phyloP scores from a whole-genome alignment of 1,140 invertebrate genomes.

The Hyposmocoma kahamanoa region DNA sequence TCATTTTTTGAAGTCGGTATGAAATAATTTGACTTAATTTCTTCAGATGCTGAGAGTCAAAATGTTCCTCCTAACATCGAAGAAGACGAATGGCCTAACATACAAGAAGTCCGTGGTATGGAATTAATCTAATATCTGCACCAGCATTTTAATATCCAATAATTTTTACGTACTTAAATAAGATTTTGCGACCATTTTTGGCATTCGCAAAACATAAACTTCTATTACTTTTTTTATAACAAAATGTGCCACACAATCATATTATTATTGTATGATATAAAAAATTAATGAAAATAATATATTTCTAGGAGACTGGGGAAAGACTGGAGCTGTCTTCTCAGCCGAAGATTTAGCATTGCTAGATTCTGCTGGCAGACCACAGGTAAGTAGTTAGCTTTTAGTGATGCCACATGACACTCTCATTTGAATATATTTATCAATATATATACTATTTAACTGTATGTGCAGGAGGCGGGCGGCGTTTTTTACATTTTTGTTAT shows the following conservation, averaged over 20 bases:
- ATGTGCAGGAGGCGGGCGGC: too few species aligned
- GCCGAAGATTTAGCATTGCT: conserved; percentile 58
- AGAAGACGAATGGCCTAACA: conserved; percentile 60
- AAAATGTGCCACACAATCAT: too few species aligned
- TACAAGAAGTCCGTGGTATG: conserved; percentile 58
- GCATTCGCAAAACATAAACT: too few species aligned
- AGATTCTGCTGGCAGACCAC: conserved; percentile 45
- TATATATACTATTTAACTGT: too few species aligned
- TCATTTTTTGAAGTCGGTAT: too few species aligned
- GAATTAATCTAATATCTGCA: not conserved
- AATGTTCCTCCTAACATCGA: conserved; percentile 26
- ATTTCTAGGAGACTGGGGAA: conserved; percentile 50
- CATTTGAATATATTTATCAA: too few species aligned
- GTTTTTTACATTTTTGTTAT: too few species aligned
- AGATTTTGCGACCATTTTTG: too few species aligned
- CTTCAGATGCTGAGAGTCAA: conserved; percentile 51
- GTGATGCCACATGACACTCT: conserved; percentile 1
- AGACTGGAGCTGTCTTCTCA: conserved; percentile 54
- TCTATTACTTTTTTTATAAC: too few species aligned
- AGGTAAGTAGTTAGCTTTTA: conserved; percentile 41
- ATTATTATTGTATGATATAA: too few species aligned
- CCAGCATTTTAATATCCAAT: not conserved
- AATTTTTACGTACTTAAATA: not conserved
- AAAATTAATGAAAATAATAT: too few species aligned
- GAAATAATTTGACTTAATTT: too few species aligned